Conservation (phyloP, 2,113 vertebrate genomes). For the Trogon surrucura region DNA sequence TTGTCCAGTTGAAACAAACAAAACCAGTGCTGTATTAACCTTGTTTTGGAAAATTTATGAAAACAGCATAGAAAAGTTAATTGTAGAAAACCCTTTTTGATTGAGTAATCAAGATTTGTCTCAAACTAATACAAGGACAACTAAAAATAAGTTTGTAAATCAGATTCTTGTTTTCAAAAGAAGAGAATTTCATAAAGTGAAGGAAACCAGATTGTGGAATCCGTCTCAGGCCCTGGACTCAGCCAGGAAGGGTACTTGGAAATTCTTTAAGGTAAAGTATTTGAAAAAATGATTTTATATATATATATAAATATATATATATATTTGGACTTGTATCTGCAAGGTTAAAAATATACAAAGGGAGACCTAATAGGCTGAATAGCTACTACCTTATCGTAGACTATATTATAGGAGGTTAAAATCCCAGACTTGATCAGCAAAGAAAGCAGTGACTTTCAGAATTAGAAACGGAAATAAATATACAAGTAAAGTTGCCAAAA, state of each 20-base stretch:
- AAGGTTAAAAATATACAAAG: neutral
- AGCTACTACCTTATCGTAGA: neutral
- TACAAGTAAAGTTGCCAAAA: neutral
- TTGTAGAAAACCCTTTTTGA: neutral
- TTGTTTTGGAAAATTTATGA: neutral
- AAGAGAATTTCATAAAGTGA: neutral
- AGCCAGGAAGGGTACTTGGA: neutral
- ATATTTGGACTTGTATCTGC: neutral
- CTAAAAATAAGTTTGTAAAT: constrained; percentile 12
- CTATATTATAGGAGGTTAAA: neutral
- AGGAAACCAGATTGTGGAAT: neutral
- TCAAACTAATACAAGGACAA: neutral
- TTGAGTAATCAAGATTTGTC: neutral
- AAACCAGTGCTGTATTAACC: neutral
- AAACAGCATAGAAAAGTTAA: neutral
- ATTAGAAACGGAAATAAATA: neutral
- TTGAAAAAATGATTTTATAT: neutral
- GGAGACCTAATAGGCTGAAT: neutral
- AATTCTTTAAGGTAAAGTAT: neutral
- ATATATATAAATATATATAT: too few species aligned
- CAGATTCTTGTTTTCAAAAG: constrained; percentile 11
- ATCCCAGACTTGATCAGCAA: neutral
- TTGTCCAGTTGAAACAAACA: neutral
- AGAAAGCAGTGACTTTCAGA: neutral
- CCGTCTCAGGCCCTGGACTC: neutral